Percentiles rank a stretch among this genome's conserved stretches.
phyloP scores from a whole-genome alignment of 2,888 invertebrate genomes.

The Pyrrhia umbra region DNA sequence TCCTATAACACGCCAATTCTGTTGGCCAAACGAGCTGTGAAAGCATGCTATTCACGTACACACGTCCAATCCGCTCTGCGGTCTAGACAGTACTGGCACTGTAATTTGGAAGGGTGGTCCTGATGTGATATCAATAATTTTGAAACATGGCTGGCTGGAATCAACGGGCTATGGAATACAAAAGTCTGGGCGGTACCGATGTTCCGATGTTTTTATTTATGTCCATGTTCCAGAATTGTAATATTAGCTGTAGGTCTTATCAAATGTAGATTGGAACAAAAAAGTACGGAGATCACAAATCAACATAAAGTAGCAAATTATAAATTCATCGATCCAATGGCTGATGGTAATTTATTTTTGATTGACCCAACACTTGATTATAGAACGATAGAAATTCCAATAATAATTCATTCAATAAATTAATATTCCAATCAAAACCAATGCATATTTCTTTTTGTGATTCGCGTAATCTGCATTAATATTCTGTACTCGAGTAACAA shows the following conservation, averaged over 20 bases:
- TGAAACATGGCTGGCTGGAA: conserved; percentile 34
- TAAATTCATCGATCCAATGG: conserved; percentile 38
- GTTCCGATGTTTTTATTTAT: conserved; percentile 27
- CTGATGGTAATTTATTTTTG: conserved; percentile 7
- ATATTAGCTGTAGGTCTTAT: not conserved
- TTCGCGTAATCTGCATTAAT: conserved; percentile 43
- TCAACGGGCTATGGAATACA: conserved; percentile 32
- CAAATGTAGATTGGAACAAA: not conserved
- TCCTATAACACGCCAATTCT: conserved; percentile 75
- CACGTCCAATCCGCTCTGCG: conserved; percentile 67
- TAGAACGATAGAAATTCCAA: not conserved
- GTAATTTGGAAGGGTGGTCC: conserved; percentile 61
- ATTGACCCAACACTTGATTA: conserved; percentile 1
- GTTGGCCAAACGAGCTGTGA: conserved; percentile 75
- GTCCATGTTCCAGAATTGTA: not conserved
- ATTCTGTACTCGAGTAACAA: conserved; percentile 51
- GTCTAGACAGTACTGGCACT: conserved; percentile 63
- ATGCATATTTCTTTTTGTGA: conserved; percentile 52
- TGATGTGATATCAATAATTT: conserved; percentile 65
- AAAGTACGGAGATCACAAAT: not conserved
- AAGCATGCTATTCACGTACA: conserved; percentile 78
- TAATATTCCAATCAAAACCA: conserved; percentile 40
- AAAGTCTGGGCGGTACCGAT: conserved; percentile 21
- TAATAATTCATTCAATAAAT: conserved; percentile 25
- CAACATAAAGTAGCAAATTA: conserved; percentile 19